Evolutionary conservation across 2,113 vertebrate species (phyloP).

Genomic region (Perca schrenkii): DNA sequence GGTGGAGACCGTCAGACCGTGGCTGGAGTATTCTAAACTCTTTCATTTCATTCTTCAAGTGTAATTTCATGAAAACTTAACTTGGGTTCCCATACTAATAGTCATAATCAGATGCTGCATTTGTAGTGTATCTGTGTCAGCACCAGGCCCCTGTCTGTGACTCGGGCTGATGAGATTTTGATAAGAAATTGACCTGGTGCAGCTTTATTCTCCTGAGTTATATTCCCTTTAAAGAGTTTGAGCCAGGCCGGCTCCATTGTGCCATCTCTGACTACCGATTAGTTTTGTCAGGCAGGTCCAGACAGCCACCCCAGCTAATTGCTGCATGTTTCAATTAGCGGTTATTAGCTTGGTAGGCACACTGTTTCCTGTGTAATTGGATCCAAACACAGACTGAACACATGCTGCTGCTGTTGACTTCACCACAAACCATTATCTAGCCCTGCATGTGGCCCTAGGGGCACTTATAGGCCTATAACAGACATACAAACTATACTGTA

Average conservation of each 20-base stretch:
- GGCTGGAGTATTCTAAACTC: too few relatives aligned
- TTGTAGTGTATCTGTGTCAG: neutral
- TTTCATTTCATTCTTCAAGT: too few relatives aligned
- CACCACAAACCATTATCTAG: slow-evolving; percentile 21
- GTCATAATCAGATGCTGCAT: neutral
- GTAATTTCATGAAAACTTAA: neutral
- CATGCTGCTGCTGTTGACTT: slow-evolving; percentile 8
- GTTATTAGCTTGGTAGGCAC: neutral
- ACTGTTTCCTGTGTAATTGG: slow-evolving; percentile 21
- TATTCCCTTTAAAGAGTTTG: neutral
- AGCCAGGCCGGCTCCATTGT: neutral
- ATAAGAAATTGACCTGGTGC: neutral
- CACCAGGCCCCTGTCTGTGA: neutral
- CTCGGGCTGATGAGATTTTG: neutral
- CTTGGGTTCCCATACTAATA: neutral
- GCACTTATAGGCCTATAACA: neutral
- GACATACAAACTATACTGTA: neutral
- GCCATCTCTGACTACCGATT: slow-evolving; percentile 16
- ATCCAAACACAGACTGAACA: slow-evolving; percentile 21
- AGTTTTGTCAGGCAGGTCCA: neutral
- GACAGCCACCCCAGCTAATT: slow-evolving; percentile 24
- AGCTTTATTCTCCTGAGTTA: too few relatives aligned
- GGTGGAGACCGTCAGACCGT: too few relatives aligned
- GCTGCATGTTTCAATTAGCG: slow-evolving; percentile 34
- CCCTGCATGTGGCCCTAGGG: neutral